Evolutionary conservation across 2,113 vertebrate species (phyloP), one percentile per base, ranked within the genome.

Genomic region (Nycticorax nycticorax): DNA sequence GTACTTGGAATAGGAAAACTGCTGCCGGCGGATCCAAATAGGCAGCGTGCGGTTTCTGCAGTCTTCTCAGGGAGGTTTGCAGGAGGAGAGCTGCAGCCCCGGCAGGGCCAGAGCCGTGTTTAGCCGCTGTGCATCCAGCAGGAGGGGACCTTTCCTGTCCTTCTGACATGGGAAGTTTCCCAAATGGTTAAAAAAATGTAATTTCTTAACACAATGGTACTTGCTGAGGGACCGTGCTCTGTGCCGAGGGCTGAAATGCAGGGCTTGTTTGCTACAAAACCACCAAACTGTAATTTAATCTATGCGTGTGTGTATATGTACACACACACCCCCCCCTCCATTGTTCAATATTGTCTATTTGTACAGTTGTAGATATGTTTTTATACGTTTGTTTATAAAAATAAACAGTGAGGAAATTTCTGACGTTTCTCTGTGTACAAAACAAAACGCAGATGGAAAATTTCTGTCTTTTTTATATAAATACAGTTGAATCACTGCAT

Each of bases 381-480:
- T 92, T 9, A 45, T 37, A 41, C 2, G 3, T 82, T 68, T 22
- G 8, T 57, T 93, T 82, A 68, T 22, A 79, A 93, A 96, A 96
- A 89, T 64, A 94, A 92, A 96, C 39, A 93, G 43, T 19, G 43
- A 85, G 35, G 17, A 85, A 91, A 10, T 26, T 45, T 95, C 93
- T 91, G 89, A 96, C 89, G 66, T 53, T 82, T 72, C 60, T 71
- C 80, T 62, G 45, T 52, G 39, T 68, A 47, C 53, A 81, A 93
- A 89, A 87, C 57, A 94, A 89, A 95, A 97, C 72, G 35, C 91
- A 96, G 81, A 94, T 93, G 84, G 91, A 89, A 87, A 60, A 18
- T 26, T 32, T 87, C 4, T 83, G 26, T 15, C 14, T 45, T 23
- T 85, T 41, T 73, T 41, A 62, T 30, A 91, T 32, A 96, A 89